Evolutionary conservation across 2,113 vertebrate species (phyloP).

Genomic region (Chauna torquata): DNA sequence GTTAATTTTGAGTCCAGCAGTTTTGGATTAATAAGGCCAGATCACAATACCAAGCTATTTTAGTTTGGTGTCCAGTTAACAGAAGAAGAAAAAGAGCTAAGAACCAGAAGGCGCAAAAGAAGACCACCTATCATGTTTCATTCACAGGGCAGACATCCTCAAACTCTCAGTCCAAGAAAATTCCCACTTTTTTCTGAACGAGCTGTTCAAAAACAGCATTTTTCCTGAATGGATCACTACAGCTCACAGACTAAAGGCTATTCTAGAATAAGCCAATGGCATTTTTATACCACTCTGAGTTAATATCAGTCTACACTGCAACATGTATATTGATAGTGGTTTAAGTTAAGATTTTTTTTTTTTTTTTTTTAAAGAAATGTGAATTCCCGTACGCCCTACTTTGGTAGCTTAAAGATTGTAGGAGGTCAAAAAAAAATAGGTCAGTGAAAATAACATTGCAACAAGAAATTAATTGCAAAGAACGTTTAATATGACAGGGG

Average conservation of each 20-base stretch:
- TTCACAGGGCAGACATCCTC: neutral
- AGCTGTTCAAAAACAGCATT: neutral
- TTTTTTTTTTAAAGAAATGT: constrained; percentile 4
- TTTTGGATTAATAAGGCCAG: neutral
- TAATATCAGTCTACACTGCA: neutral
- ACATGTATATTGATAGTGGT: constrained; percentile 9
- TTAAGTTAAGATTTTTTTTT: neutral
- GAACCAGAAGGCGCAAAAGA: neutral
- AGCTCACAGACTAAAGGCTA: neutral
- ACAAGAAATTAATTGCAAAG: constrained; percentile 85
- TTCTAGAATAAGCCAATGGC: neutral
- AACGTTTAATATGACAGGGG: constrained; percentile 84
- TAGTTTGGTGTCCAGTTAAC: neutral
- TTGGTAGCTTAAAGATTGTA: constrained; percentile 74
- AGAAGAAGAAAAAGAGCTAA: neutral
- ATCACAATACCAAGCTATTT: neutral
- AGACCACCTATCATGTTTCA: neutral
- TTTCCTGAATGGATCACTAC: constrained; percentile 13
- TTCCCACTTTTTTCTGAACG: neutral
- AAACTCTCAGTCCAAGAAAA: constrained; percentile 14
- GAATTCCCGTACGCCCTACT: constrained; percentile 72
- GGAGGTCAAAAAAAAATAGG: constrained; percentile 82
- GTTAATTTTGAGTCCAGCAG: neutral
- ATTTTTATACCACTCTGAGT: neutral
- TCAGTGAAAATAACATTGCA: constrained; percentile 82